A percentile compares a stretch with the other conserved stretches of the same genome.
phyloP scores from a whole-genome alignment of 2,888 invertebrate genomes.

The Didymodactylos carnosus region DNA sequence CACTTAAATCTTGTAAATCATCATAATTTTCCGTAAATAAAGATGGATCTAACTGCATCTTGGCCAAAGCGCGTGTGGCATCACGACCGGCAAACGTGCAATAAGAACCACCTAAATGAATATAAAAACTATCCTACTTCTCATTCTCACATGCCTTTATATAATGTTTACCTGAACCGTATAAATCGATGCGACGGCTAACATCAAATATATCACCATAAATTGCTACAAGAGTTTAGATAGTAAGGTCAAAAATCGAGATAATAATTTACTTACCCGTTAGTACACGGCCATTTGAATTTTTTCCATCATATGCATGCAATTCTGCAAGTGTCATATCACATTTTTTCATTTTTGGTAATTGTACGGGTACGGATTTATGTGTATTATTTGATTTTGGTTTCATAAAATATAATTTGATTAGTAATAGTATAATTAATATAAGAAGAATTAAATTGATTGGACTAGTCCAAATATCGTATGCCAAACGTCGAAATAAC shows the following conservation, averaged over 20 bases:
- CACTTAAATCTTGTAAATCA: slow-evolving; percentile 75
- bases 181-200: slow-evolving; percentile 63
- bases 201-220: slow-evolving; percentile 87
- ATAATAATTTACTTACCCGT: too few relatives aligned
- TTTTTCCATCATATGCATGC: slow-evolving; percentile 60
- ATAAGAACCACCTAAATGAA: slow-evolving; percentile 62
- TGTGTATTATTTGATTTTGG: not conserved
- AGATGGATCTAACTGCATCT: slow-evolving; percentile 51
- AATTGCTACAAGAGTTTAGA: too few relatives aligned
- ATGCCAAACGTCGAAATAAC: slow-evolving; percentile 5
- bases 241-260: too few relatives aligned
- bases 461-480: slow-evolving; percentile 8
- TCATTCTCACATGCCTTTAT: not conserved
- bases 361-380: slow-evolving; percentile 22
- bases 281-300: slow-evolving; percentile 59
- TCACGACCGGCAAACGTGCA: slow-evolving; percentile 79
- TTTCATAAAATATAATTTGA: not conserved
- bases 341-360: slow-evolving; percentile 58
- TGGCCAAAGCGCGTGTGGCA: slow-evolving; percentile 79
- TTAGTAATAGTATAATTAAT: not conserved
- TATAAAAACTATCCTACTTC: not conserved
- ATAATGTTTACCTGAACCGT: slow-evolving; percentile 60
- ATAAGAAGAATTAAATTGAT: not conserved
- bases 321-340: slow-evolving; percentile 76
- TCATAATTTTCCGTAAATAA: slow-evolving; percentile 67